Conservation (phyloP, 2,113 vertebrate species). For the Colinus virginianus region DNA sequence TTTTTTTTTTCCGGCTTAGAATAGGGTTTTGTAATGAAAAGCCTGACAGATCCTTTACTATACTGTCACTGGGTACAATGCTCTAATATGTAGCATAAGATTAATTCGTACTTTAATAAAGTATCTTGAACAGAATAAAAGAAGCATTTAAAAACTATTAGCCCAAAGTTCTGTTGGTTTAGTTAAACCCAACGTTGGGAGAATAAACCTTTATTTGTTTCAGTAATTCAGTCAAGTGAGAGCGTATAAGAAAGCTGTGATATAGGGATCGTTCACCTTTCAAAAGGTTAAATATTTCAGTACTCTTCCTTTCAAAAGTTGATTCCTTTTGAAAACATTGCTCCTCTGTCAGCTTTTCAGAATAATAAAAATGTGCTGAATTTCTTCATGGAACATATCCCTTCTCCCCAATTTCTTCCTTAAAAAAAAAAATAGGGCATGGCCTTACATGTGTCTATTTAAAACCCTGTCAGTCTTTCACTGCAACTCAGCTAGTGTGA, state of each 20-base stretch:
- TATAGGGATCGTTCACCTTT: neutral
- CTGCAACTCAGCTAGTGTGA: fast-evolving
- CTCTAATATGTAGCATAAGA: constrained; percentile 21
- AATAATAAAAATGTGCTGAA: neutral
- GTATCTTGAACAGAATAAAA: constrained; percentile 26
- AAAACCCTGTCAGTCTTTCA: neutral
- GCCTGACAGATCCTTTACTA: constrained; percentile 56
- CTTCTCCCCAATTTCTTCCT: neutral
- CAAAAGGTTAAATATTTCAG: constrained; percentile 21
- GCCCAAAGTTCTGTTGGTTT: constrained; percentile 27
- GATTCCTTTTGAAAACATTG: constrained; percentile 14
- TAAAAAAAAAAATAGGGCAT: no score
- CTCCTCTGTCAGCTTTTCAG: constrained; percentile 8
- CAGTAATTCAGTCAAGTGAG: neutral
- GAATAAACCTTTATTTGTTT: neutral
- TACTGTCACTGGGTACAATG: constrained; percentile 26
- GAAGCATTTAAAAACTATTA: constrained; percentile 27
- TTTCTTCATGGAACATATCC: neutral
- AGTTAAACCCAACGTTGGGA: neutral
- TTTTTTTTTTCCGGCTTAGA: constrained; percentile 9
- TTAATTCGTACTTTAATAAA: constrained; percentile 53
- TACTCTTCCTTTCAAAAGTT: neutral
- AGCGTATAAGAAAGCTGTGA: neutral
- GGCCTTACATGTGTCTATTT: neutral
- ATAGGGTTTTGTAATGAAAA: constrained; percentile 59